Percentiles rank a stretch among this genome's conserved stretches.
phyloP scores from a whole-genome alignment of 2,888 invertebrate species.

The Elmis aenea region DNA sequence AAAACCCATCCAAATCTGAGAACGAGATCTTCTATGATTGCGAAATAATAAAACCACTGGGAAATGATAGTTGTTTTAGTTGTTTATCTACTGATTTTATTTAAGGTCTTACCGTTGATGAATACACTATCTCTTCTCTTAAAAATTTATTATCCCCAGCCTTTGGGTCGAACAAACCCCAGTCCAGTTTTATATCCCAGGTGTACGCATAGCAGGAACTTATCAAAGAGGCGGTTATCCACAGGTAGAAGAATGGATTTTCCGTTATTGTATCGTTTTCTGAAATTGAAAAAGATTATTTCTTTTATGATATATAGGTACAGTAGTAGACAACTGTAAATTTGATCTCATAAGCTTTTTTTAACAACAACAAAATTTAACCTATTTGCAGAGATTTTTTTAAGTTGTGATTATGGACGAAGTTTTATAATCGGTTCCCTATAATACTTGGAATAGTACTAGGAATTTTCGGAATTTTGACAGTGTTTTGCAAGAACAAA shows the following conservation, averaged over 20 bases:
- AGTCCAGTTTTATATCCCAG: constrained; percentile 99
- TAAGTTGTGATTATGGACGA: too few relatives aligned
- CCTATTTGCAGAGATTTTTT: too few relatives aligned
- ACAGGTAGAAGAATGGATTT: constrained; percentile 83
- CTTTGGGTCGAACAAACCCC: constrained; percentile 91
- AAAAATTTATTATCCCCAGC: constrained; percentile 89
- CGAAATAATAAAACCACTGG: constrained; percentile 91
- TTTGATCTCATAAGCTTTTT: too few relatives aligned
- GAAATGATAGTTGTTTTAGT: constrained; percentile 40
- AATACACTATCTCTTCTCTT: constrained; percentile 93
- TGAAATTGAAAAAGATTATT: neutral
- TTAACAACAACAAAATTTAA: too few relatives aligned
- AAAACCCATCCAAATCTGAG: constrained; percentile 91
- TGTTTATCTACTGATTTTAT: neutral
- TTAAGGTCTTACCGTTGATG: constrained; percentile 66
- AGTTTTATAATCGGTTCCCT: too few relatives aligned
- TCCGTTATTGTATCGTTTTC: constrained; percentile 49
- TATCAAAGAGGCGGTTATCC: constrained; percentile 79
- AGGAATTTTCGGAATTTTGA: too few relatives aligned
- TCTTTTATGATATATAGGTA: too few relatives aligned
- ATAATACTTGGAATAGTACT: too few relatives aligned
- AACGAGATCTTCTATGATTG: constrained; percentile 90
- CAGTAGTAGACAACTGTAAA: too few relatives aligned
- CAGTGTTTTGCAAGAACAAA: too few relatives aligned
- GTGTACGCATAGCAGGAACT: constrained; percentile 93